Evolutionary conservation across 2,113 vertebrate genomes (phyloP), one percentile per base, ranked within the genome.

Genomic region (Hyaena hyaena): DNA sequence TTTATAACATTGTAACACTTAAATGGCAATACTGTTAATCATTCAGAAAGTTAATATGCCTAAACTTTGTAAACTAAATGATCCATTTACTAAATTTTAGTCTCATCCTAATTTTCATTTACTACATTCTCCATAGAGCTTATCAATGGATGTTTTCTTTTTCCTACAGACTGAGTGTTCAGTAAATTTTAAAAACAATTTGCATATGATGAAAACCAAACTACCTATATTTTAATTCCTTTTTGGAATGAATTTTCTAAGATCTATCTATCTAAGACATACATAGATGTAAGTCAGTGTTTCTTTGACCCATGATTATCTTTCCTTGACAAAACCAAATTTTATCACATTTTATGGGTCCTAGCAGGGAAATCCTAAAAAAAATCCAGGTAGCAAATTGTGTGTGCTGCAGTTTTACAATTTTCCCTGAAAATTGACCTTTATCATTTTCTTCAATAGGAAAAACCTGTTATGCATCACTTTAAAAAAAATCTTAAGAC

Each of bases 401-500:
- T 92, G 2, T 2, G 16, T 39, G 2, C 21, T 90, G 77, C 71
- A 45, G 5, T 65, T 81, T 86, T 83, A 79, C 1, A 83, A 9
- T 68, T 71, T 50, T 76, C 48, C 39, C 5, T 45, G 39, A 63
- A 58, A 39, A 96, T 14, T 92, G 74, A 61, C 76, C 74, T 95
- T 96, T 96, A 74, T 48, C 11, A 69, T 82, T 96, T 93, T 63
- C 10, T 66, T 97, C 48, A 90, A 48, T 50, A 43, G 31, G 9
- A 61, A 87, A 87, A 90, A n/a, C 0, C 5, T 71, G 4, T 61
- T 69, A 28, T 63, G 9, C 14, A 35, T 63, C 23, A 63, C 19
- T 35, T 43, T 43, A 11, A 89, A 83, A 79, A 31, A 84, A 61
- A 92, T 76, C 53, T 90, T 96, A 84, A 87, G 53, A 77, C 9